Evolutionary conservation across 2,888 invertebrate genomes (phyloP), one percentile per base, ranked within the genome.

Genomic region (Orgyia antiqua): DNA sequence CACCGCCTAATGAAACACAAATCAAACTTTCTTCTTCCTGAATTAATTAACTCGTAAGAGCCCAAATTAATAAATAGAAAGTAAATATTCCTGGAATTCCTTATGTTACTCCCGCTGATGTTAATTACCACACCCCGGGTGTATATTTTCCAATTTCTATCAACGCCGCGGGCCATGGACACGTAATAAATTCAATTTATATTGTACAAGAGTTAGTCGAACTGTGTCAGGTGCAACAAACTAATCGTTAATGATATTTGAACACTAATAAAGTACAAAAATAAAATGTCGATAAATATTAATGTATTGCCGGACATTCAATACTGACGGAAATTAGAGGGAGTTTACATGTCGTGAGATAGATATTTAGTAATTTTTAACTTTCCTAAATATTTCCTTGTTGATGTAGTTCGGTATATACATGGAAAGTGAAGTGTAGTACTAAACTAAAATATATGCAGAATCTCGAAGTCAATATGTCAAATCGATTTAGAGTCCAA

Each of bases 191-290:
- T 54, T 52, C 34, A 40, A 31, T 44, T 51, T 46, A 48, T 51
- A 54, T 50, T 45, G 50, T 51, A 27, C 29, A 39, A 49, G 38
- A 43, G 36, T 43, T 39, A 40, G 39, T 32, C 36, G 39, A 46
- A 48, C 46, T 54, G 50, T 60, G 61, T 68, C 65, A 64, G 66
- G 63, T 69, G 74, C 68, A 64, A 69, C 64, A 66, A 67, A 68
- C 63, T 74, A 73, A 72, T 72, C 69, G 68, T 73, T 82, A 80
- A 80, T 77, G 78, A 76, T 75, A 78, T 75, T 69, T 72, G 76
- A 76, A 77, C 71, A 70, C 71, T 72, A 76, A 75, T 78, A 78
- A 76, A 76, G 58, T 76, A 72, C 61, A 69, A 71, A 68, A 76
- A 71, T 78, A 73, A 77, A 77, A 73, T 60, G 67, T 67, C 75